Base-by-base conservation (phyloP, 2,797 vertebrate genomes). In the Muraenolepis orangiensis region DNA sequence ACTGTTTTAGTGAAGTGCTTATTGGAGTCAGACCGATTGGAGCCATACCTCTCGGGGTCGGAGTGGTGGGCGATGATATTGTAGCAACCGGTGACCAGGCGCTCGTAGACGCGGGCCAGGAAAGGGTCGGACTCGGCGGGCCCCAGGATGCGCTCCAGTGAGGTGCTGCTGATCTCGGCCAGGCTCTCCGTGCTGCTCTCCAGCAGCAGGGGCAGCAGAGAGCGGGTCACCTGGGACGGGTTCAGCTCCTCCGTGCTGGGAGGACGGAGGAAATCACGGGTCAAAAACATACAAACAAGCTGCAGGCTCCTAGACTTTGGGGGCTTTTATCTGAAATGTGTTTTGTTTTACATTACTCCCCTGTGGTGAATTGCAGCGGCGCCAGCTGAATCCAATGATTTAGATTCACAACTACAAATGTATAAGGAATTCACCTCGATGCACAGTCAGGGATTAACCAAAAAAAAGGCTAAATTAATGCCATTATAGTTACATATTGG, bases 121-220 rank as follows among this genome's bases (percentile, higher is more conserved):
- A 99, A 99, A 74, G 96, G 95, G 3, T 99, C 98, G 0, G 97
- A 99, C 79, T 99, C 98, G 0, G 98, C 94, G 0, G 97, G 97
- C 14, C 98, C 98, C 76, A 99, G 91, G 85, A 99, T 96, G 69
- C 97, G 94, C 78, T 99, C 98, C 80, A 99, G 90, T 5, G 96
- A 99, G 66, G 95, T 98, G 86, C 94, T 97, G 91, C 97, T 95
- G 82, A 98, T 96, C 88, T 99, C 98, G 0, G 96, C 96, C 66
- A 98, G 96, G 0, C 97, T 97, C 88, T 99, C 98, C 0, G 97
- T 98, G 91, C 96, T 97, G 74, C 93, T 95, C 90, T 99, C 98
- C 93, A 99, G 79, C 28, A 99, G 94, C 69, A 99, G 95, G 0
- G 98, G 98, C 38, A 99, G 88, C 66, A 99, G 87, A 0, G 96